phyloP scores from a whole-genome alignment of 2,888 invertebrate genomes.

The Caenorhabditis parvicauda region DNA sequence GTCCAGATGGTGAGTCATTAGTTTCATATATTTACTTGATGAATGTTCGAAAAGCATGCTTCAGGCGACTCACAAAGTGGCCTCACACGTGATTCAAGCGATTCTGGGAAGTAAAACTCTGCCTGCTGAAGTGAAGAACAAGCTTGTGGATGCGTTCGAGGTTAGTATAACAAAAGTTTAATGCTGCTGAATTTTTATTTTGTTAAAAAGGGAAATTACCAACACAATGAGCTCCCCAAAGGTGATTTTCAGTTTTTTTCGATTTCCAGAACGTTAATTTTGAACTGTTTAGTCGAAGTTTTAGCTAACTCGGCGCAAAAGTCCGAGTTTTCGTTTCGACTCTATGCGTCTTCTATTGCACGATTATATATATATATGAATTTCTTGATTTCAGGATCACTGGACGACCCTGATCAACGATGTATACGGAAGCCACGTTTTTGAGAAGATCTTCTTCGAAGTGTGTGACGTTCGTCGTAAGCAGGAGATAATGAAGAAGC shows the following conservation, averaged over 20 bases:
- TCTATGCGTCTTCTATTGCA: too few relatives aligned
- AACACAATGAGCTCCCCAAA: too few relatives aligned
- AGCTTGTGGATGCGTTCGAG: constrained; percentile 23
- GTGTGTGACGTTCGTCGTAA: constrained; percentile 32
- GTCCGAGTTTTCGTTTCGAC: too few relatives aligned
- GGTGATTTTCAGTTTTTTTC: too few relatives aligned
- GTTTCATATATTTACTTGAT: too few relatives aligned
- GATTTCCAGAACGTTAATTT: too few relatives aligned
- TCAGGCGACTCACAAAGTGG: constrained; percentile 24
- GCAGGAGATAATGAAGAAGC: constrained; percentile 32
- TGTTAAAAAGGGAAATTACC: background rate
- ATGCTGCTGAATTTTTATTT: background rate
- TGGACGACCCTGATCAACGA: constrained; percentile 28
- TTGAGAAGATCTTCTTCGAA: constrained; percentile 34
- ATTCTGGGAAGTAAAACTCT: constrained; percentile 20
- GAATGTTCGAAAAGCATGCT: background rate
- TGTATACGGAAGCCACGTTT: constrained; percentile 30
- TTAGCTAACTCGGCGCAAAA: too few relatives aligned
- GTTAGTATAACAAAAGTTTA: constrained; percentile 8
- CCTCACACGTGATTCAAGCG: constrained; percentile 25
- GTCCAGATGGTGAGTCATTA: constrained; percentile 20
- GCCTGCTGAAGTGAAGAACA: constrained; percentile 18
- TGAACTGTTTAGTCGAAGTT: too few relatives aligned
- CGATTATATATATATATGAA: too few relatives aligned
- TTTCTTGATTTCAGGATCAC: constrained; percentile 22